Base-by-base conservation (phyloP, 1,140 invertebrate genomes). In the Trinorchestia longiramus region DNA sequence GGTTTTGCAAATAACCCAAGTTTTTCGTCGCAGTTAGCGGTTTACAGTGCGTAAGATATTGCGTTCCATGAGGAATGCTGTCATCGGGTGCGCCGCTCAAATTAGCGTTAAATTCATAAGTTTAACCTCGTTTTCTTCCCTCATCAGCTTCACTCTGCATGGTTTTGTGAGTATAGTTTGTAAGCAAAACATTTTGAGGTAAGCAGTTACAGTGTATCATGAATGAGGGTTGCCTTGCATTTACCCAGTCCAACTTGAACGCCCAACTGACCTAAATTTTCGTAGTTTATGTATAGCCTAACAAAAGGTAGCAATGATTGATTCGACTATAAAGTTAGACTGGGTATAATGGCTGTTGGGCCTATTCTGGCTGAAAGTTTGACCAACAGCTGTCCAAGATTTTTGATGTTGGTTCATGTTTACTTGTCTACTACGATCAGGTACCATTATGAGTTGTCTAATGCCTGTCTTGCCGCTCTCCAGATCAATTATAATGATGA, bases 401-500 rank as follows among this genome's bases (percentile, higher is more conserved):
- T 11, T 11, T 11, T 53, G 47, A 77, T 11, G 62, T 3, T 15
- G 3, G 62, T 77, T 15, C 1, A 1, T 77, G 62, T 77, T 1
- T 3, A 19, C 28, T 11, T 77, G 11, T 77, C 62, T 36, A 11
- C 62, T 36, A 3, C 1, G 28, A 77, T 77, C 0, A 8, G 41
- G 0, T 42, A 36, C 88, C 88, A 90, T 42, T 43, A 40, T 94
- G 92, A 44, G 44, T 45, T 94, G 11, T 0, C 92, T 94, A 94
- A 94, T 45, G 92, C 92, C 15, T 28, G 43, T 94, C 8, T 94
- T 94, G 44, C 92, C 92, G 92, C 44, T 94, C 57, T 95, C 57
- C 97, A 99, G 98, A 98, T 99, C 98, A 98, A 98, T 97, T 99
- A 99, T 98, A 98, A 99, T 97, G 99, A 99, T 98, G 99, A 99